phyloP scores from a whole-genome alignment of 2,113 vertebrate genomes.

The Sialia sialis region DNA sequence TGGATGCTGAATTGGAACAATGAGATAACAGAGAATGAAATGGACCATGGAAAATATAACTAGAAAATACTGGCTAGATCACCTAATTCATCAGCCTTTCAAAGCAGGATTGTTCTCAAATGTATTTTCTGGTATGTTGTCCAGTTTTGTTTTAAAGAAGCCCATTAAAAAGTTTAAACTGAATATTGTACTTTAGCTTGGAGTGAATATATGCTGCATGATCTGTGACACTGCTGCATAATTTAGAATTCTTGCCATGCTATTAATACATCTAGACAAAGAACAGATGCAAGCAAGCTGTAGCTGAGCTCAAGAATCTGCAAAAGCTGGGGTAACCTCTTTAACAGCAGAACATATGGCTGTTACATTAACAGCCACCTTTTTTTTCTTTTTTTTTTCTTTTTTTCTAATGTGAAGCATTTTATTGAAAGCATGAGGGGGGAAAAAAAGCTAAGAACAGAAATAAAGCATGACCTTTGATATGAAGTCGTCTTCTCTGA shows the following conservation, averaged over 20 bases:
- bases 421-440: slow-evolving; percentile 37
- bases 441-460: neutral
- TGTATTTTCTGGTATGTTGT: slow-evolving; percentile 8
- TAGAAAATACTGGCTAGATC: slow-evolving; percentile 18
- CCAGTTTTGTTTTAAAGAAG: slow-evolving; percentile 38
- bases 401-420: neutral
- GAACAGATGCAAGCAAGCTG: slow-evolving; percentile 57
- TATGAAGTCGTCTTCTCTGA: neutral
- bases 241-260: slow-evolving; percentile 51
- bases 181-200: neutral
- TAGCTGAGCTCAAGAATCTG: slow-evolving; percentile 50
- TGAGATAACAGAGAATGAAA: slow-evolving; percentile 31
- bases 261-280: slow-evolving; percentile 67
- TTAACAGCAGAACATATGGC: slow-evolving; percentile 53
- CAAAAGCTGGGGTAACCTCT: slow-evolving; percentile 44
- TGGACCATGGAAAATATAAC: neutral
- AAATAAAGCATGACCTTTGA: slow-evolving; percentile 36
- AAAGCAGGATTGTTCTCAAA: slow-evolving; percentile 22
- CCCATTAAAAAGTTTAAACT: slow-evolving; percentile 33
- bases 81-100: slow-evolving; percentile 29
- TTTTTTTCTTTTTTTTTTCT: neutral
- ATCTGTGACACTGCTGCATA: slow-evolving; percentile 27
- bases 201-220: neutral
- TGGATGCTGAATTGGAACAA: slow-evolving; percentile 29
- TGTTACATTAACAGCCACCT: slow-evolving; percentile 20